phyloP scores from a whole-genome alignment of 2,797 vertebrate species.

The Onychomys leucogaster region DNA sequence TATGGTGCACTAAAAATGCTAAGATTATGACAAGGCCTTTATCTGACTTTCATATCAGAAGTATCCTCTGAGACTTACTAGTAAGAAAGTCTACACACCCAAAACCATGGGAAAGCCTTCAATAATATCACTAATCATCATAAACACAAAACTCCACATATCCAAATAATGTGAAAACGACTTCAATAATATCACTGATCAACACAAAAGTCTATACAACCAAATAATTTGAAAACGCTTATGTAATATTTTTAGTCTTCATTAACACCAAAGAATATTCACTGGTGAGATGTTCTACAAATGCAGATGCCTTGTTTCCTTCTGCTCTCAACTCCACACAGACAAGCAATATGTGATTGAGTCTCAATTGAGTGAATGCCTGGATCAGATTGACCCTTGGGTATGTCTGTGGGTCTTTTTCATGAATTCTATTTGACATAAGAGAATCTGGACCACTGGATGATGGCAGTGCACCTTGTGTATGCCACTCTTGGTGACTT shows the following conservation, averaged over 20 bases:
- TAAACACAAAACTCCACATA: neutral
- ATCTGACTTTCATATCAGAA: neutral
- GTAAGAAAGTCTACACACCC: neutral
- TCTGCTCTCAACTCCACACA: neutral
- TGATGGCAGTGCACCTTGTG: neutral
- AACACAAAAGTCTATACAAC: neutral
- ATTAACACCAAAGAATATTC: neutral
- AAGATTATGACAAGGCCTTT: neutral
- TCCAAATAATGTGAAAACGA: neutral
- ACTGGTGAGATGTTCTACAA: neutral
- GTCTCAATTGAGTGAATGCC: neutral
- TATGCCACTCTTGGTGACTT: neutral
- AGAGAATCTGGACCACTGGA: neutral
- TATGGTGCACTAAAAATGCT: neutral
- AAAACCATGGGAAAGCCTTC: neutral
- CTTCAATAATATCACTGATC: neutral
- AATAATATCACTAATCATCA: neutral
- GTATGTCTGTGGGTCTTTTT: neutral
- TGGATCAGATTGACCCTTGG: neutral
- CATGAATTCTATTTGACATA: neutral
- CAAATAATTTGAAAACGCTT: neutral
- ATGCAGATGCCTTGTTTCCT: neutral
- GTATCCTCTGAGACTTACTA: neutral
- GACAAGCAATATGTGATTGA: neutral
- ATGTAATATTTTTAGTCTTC: neutral